These are phyloP conservation scores for Elephas maximus DNA, from an alignment of 2,113 vertebrate genomes.

Conservation along the genomic window DNA sequence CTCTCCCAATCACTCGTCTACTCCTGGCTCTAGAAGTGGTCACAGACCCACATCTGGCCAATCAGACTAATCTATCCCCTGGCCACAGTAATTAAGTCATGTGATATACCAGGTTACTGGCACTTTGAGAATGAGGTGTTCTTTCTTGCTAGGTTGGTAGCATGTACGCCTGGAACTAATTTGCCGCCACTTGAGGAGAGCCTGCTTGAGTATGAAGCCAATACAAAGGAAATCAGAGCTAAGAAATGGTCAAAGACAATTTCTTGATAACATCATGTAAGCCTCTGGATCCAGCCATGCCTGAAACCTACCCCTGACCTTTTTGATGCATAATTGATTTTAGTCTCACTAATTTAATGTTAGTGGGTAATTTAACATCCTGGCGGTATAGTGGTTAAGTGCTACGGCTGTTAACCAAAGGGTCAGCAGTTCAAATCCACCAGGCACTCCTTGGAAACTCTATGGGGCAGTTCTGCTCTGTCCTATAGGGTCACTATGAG, in stretches of 20 bases:
- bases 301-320: background rate
- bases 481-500: no score
- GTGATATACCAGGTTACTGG: slow-evolving; percentile 1
- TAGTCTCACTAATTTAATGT: slow-evolving; percentile 30
- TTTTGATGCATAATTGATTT: background rate
- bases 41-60: background rate
- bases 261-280: slow-evolving; percentile 13
- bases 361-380: no score
- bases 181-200: background rate
- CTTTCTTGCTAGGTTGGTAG: slow-evolving; percentile 11
- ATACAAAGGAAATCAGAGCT: slow-evolving; percentile 35
- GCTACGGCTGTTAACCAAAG: no score
- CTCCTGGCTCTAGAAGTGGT: background rate
- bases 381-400: no score
- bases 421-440: no score
- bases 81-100: background rate
- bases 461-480: no score
- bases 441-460: no score
- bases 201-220: slow-evolving; percentile 38
- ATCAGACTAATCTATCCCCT: background rate
- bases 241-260: background rate
- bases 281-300: slow-evolving; percentile 16
- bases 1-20: background rate
- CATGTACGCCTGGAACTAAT: background rate
- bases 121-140: background rate